A percentile compares a stretch with the other conserved stretches of the same genome.
Evolutionary conservation across 1,140 invertebrate genomes (phyloP).

Genomic region (Holcopasites calliopsidis): DNA sequence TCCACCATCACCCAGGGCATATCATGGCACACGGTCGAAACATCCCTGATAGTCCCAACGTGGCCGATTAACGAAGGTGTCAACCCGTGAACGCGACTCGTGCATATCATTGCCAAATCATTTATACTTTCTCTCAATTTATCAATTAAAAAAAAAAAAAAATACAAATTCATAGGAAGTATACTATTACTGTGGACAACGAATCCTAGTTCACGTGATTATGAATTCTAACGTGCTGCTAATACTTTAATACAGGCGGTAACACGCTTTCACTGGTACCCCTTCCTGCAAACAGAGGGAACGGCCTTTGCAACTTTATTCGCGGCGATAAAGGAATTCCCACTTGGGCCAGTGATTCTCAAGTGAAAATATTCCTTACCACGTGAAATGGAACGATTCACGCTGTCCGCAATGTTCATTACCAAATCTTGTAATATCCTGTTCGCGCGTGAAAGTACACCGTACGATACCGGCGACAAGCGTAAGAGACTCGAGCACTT

Average conservation of each 20-base stretch:
- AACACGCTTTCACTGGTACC: slow-evolving; percentile 6
- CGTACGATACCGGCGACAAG: no score
- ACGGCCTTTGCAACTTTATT: slow-evolving; percentile 37
- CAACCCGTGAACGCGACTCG: slow-evolving; percentile 58
- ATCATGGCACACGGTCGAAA: slow-evolving; percentile 57
- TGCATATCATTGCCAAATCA: slow-evolving; percentile 25
- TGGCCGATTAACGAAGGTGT: slow-evolving; percentile 70
- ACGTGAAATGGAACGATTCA: no score
- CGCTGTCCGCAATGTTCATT: no score
- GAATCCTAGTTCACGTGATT: slow-evolving; percentile 2
- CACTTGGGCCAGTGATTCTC: slow-evolving; percentile 2
- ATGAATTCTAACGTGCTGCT: slow-evolving; percentile 13
- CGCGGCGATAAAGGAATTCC: slow-evolving; percentile 3
- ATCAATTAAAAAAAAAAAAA: neutral
- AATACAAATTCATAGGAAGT: neutral
- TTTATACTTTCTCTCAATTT: neutral
- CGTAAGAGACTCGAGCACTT: no score
- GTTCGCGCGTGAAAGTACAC: no score
- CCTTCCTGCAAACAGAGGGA: neutral
- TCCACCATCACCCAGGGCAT: slow-evolving; percentile 58
- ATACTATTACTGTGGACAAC: neutral
- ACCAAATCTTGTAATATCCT: no score
- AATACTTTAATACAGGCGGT: neutral
- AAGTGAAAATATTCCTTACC: neutral
- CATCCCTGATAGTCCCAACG: slow-evolving; percentile 65